Conservation (phyloP, 2,888 invertebrate genomes). For the Aphrophora alni region DNA sequence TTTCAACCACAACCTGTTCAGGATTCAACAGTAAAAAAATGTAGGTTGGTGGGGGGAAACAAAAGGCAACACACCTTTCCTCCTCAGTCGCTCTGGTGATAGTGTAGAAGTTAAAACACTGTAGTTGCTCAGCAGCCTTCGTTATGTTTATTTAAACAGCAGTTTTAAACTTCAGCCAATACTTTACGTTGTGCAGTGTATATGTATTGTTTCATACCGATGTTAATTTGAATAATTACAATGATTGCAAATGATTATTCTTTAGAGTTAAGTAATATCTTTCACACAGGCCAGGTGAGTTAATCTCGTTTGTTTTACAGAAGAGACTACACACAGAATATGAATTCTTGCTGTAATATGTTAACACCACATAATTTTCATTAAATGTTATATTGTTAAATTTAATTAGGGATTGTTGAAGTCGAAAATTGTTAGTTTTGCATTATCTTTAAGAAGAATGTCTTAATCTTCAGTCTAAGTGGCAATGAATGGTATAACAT, state of each 20-base stretch:
- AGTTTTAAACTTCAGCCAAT: neutral
- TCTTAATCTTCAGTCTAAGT: too few relatives aligned
- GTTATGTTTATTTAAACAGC: neutral
- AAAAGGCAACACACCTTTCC: neutral
- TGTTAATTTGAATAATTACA: slow-evolving; percentile 29
- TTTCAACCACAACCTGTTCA: slow-evolving; percentile 13
- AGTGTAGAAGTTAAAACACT: neutral
- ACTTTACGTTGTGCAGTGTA: neutral
- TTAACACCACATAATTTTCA: too few relatives aligned
- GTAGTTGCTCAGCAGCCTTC: neutral
- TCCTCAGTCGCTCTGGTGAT: neutral
- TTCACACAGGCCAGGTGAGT: slow-evolving; percentile 84
- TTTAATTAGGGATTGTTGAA: too few relatives aligned
- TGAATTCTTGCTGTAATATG: too few relatives aligned
- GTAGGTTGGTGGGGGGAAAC: neutral
- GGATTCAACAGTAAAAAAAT: neutral
- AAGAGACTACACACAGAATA: too few relatives aligned
- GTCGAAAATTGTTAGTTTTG: too few relatives aligned
- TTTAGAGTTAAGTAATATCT: slow-evolving; percentile 86
- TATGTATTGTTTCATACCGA: neutral
- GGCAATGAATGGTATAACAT: too few relatives aligned
- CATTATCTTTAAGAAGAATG: too few relatives aligned
- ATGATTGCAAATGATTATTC: slow-evolving; percentile 77
- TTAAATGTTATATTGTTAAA: too few relatives aligned
- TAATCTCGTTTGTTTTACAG: too few relatives aligned